Evolutionary conservation across 1,140 invertebrate species (phyloP), one percentile per base, ranked within the genome.

Genomic region (Heliconius melpomene): DNA sequence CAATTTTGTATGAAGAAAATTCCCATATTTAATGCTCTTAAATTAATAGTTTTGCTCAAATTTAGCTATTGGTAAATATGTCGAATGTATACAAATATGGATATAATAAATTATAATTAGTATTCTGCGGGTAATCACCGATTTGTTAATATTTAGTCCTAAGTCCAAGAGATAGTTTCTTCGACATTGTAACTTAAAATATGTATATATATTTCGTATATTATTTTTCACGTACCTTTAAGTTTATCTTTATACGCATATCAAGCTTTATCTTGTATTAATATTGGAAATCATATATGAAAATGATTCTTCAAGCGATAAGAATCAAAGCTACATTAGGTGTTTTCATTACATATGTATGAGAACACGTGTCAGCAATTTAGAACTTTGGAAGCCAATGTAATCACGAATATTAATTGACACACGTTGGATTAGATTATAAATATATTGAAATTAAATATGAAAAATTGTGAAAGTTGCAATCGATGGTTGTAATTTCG

Each of bases 41-140:
- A 75, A 75, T 79, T 75, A 75, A 79, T 79, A 60, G 73, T 8
- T 71, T 40, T 79, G 60, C 40, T 79, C 74, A 54, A 52, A 75
- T 72, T 75, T 72, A 71, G 60, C 50, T 32, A 73, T 73, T 26
- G n/a, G 13, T 66, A 38, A 75, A 75, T 75, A 38, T 38, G 52
- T 75, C 74, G 38, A 23, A 70, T 46, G 75, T 77, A 32, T 46
- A 76, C 54, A 74, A 74, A 74, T 74, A 77, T 77, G 66, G 16
- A 50, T 70, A 20, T 32, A 72, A 78, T 78, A 75, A 79, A 79
- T 79, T 79, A 71, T 70, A 74, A 74, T 79, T 79, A 74, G 26
- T 70, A 29, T 60, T 36, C 60, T 46, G 40, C 38, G 18, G 13
- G 5, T 71, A 77, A 77, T 76, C n/a, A 29, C 18, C 23, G 16